Evolutionary conservation across 2,888 invertebrate species (phyloP).

Genomic region (Crematogaster levior): DNA sequence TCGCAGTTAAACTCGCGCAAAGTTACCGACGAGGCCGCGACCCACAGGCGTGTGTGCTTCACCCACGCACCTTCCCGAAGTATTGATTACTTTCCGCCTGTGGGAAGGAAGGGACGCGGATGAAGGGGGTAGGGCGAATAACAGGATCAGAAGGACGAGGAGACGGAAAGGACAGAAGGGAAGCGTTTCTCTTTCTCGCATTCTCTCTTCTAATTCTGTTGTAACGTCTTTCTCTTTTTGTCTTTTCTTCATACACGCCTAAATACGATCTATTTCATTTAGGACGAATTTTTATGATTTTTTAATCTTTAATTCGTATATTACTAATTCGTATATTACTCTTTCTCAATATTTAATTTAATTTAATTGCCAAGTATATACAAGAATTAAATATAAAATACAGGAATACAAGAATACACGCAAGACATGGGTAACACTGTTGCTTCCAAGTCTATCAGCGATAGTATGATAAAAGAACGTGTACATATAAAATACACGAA

Average conservation of each 20-base stretch:
- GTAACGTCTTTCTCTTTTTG: conserved; percentile 1
- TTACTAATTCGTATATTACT: neutral
- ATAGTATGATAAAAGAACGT: too few relatives aligned
- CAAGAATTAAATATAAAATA: too few relatives aligned
- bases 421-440: too few relatives aligned
- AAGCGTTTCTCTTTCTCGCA: conserved; percentile 39
- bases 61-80: conserved; percentile 82
- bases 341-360: neutral
- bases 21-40: conserved; percentile 70
- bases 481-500: too few relatives aligned
- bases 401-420: too few relatives aligned
- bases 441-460: too few relatives aligned
- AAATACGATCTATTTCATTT: neutral
- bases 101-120: conserved; percentile 74
- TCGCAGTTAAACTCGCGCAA: conserved; percentile 71
- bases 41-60: conserved; percentile 74
- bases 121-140: conserved; percentile 62
- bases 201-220: conserved; percentile 26
- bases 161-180: conserved; percentile 56
- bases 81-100: conserved; percentile 83
- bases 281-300: neutral
- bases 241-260: neutral
- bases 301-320: neutral
- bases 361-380: too few relatives aligned
- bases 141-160: conserved; percentile 51